Percentiles rank a stretch among this genome's conserved stretches.
Conservation (phyloP, 2,888 invertebrate species). For the Brachylomia viminalis region DNA sequence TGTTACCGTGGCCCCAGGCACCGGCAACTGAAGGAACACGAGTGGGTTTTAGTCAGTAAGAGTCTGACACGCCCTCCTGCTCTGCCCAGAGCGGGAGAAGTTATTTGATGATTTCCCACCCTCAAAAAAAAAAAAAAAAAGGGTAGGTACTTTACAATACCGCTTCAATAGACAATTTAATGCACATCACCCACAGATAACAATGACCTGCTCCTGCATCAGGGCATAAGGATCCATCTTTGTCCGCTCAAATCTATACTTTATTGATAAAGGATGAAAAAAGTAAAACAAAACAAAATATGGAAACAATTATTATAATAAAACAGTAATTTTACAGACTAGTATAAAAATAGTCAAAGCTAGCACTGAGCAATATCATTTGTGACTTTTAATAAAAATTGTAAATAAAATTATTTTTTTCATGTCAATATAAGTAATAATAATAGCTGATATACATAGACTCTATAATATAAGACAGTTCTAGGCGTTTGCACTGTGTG, state of each 20-base stretch:
- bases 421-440: slow-evolving; percentile 55
- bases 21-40: too few species aligned
- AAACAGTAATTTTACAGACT: slow-evolving; percentile 86
- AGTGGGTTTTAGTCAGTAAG: too few species aligned
- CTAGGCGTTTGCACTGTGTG: slow-evolving; percentile 78
- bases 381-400: slow-evolving; percentile 81
- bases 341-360: slow-evolving; percentile 90
- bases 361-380: slow-evolving; percentile 86
- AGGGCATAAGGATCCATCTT: too few species aligned
- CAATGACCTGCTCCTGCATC: background rate
- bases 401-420: slow-evolving; percentile 66
- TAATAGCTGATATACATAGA: slow-evolving; percentile 55
- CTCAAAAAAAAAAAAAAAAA: too few species aligned
- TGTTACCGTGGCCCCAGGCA: too few species aligned
- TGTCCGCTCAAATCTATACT: background rate
- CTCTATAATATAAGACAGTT: slow-evolving; percentile 58
- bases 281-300: slow-evolving; percentile 69
- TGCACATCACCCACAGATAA: background rate
- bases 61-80: too few species aligned
- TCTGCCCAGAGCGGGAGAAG: too few species aligned
- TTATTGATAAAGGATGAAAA: background rate
- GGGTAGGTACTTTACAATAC: background rate
- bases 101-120: too few species aligned
- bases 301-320: slow-evolving; percentile 84
- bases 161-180: background rate